A percentile compares a stretch with the other conserved stretches of the same genome.
phyloP scores from a whole-genome alignment of 2,113 vertebrate species.

The Daboia siamensis region DNA sequence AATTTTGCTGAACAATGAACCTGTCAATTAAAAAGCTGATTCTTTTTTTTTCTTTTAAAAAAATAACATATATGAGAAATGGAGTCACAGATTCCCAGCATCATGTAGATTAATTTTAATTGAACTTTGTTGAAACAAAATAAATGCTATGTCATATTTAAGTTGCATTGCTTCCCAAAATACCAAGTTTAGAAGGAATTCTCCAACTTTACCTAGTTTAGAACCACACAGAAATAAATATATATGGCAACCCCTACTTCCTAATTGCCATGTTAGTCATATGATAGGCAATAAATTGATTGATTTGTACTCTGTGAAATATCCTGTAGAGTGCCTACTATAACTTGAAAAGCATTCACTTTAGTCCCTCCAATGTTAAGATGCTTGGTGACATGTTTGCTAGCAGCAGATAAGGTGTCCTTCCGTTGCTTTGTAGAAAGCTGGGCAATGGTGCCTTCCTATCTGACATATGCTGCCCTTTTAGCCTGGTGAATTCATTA shows the following conservation, averaged over 20 bases:
- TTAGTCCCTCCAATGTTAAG: background rate
- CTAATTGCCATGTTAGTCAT: background rate
- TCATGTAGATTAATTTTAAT: background rate
- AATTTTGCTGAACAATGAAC: background rate
- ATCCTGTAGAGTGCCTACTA: background rate
- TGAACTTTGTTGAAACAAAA: background rate
- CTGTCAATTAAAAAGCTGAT: background rate
- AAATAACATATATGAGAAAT: background rate
- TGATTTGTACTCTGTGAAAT: background rate
- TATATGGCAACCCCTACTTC: background rate
- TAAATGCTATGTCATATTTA: background rate
- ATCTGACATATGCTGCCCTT: conserved; percentile 16
- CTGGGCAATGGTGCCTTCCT: background rate
- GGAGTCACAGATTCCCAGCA: background rate
- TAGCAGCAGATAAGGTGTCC: conserved; percentile 14
- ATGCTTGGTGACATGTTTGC: conserved; percentile 17
- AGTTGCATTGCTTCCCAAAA: background rate
- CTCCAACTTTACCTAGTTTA: background rate
- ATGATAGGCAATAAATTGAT: background rate
- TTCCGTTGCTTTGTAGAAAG: conserved; percentile 14
- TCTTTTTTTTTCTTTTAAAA: background rate
- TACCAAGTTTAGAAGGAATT: background rate
- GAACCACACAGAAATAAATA: background rate
- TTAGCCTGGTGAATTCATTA: background rate
- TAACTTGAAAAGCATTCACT: background rate